Conservation (phyloP, 2,113 vertebrate species). For the Leiothrix lutea region DNA sequence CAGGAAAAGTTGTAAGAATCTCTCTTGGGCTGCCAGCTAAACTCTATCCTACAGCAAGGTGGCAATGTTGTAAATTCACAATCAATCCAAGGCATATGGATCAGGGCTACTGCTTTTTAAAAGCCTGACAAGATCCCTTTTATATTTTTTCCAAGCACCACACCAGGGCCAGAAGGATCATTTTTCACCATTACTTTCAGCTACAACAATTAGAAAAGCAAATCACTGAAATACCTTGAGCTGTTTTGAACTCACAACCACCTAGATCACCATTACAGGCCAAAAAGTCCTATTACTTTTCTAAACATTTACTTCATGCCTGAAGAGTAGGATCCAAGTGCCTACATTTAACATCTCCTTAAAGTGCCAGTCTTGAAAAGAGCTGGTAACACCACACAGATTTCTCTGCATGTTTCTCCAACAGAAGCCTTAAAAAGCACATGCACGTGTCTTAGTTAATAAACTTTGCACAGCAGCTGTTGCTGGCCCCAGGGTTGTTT, state of each 20-base stretch:
- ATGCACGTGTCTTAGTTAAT: background rate
- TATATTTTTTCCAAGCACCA: background rate
- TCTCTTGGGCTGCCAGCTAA: background rate
- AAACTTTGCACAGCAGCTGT: background rate
- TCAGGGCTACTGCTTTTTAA: rapidly evolving
- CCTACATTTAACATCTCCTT: background rate
- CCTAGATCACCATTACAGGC: background rate
- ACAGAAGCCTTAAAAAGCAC: background rate
- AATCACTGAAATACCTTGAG: background rate
- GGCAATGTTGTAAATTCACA: background rate
- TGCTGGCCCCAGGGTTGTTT: background rate
- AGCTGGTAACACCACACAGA: background rate
- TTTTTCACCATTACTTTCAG: background rate
- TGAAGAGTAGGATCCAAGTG: background rate
- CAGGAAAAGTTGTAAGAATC: background rate
- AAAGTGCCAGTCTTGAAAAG: background rate
- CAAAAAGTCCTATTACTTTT: background rate
- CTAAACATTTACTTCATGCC: background rate
- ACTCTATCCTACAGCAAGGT: background rate
- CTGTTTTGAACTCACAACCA: background rate
- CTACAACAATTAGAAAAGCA: background rate
- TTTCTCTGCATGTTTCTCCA: background rate
- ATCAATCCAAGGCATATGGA: background rate
- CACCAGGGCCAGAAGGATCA: background rate
- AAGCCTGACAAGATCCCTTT: background rate